These are phyloP conservation scores for Corythornis cristatus DNA, from an alignment of 2,113 vertebrate species.

Conservation along the genomic window DNA sequence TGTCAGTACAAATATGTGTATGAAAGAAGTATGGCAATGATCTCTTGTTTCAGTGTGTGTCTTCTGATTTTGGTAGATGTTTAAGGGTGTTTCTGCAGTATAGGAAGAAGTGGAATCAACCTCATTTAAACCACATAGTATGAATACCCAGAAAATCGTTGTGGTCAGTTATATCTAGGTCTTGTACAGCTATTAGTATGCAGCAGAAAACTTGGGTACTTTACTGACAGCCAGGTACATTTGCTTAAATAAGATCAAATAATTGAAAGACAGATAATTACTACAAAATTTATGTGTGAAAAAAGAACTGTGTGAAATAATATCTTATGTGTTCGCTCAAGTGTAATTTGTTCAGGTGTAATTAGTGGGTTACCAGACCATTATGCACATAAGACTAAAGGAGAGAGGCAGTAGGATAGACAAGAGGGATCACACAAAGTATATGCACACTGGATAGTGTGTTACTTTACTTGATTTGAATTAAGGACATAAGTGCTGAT, in stretches of 20 bases:
- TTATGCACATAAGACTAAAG: background rate
- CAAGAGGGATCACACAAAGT: background rate
- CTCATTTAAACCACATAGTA: background rate
- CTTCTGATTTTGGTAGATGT: background rate
- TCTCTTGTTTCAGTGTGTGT: background rate
- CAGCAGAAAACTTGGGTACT: background rate
- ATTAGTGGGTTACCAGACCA: background rate
- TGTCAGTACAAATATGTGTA: background rate
- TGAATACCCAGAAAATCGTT: background rate
- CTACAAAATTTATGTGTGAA: background rate
- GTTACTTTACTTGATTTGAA: background rate
- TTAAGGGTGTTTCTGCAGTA: background rate
- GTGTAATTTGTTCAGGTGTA: background rate
- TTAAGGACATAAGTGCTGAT: conserved; percentile 22
- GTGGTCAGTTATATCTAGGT: background rate
- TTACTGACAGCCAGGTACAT: background rate
- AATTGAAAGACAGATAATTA: background rate
- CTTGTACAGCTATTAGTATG: background rate
- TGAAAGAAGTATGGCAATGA: background rate
- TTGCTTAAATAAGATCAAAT: background rate
- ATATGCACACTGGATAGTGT: fast-evolving
- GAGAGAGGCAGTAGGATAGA: background rate
- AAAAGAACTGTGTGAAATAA: background rate
- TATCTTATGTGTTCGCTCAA: background rate
- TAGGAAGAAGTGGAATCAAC: background rate